Conservation (phyloP, 2,888 invertebrate genomes). For the Perithous albicinctus region DNA sequence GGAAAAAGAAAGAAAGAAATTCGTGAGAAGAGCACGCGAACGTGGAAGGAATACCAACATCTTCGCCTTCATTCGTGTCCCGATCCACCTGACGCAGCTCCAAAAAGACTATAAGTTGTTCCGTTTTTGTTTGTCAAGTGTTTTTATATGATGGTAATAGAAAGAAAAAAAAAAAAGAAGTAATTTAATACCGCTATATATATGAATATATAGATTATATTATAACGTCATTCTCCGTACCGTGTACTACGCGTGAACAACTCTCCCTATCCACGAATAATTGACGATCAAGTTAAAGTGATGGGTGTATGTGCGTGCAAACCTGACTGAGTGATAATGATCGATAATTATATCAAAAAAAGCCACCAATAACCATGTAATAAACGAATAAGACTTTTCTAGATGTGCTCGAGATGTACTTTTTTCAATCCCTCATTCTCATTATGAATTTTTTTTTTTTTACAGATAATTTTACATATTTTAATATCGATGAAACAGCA, state of each 20-base stretch:
- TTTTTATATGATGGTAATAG: conserved; percentile 80
- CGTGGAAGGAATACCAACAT: conserved; percentile 33
- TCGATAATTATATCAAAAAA: conserved; percentile 76
- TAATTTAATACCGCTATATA: conserved; percentile 81
- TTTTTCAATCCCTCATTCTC: conserved; percentile 57
- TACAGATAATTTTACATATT: no score
- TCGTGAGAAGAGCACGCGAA: conserved; percentile 33
- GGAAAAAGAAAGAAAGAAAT: conserved; percentile 6
- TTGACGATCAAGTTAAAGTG: conserved; percentile 69
- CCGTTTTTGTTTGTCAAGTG: conserved; percentile 84
- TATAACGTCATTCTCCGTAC: conserved; percentile 80
- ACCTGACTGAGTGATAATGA: conserved; percentile 80
- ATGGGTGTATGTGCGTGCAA: conserved; percentile 78
- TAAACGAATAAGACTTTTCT: conserved; percentile 82
- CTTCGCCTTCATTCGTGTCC: conserved; percentile 69
- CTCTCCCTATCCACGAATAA: conserved; percentile 60
- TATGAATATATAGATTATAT: conserved; percentile 76
- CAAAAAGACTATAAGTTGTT: conserved; percentile 83
- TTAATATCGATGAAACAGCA: no score
- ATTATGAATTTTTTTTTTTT: conserved; percentile 13
- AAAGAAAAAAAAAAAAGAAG: conserved; percentile 76
- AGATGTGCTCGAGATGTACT: conserved; percentile 73
- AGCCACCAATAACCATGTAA: conserved; percentile 80
- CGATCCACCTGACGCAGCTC: conserved; percentile 77
- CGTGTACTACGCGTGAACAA: conserved; percentile 74